Percentiles rank a stretch among this genome's conserved stretches.
Conservation (phyloP, 2,888 invertebrate species). For the Macrosiphum euphorbiae region DNA sequence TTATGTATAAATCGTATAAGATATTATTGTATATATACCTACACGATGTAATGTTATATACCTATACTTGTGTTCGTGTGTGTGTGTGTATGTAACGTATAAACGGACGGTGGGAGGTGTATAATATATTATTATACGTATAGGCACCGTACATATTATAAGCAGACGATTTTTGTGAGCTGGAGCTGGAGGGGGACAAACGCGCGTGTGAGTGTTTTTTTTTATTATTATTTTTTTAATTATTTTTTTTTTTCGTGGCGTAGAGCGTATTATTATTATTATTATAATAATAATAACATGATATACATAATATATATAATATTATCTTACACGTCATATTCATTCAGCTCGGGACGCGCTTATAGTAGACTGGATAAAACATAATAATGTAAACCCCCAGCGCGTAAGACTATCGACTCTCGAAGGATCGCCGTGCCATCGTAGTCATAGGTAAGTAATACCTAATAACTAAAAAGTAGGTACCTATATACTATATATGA, state of each 20-base stretch:
- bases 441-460: neutral
- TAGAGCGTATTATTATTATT: neutral
- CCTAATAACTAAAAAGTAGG: too few relatives aligned
- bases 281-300: neutral
- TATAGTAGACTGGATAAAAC: neutral
- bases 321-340: constrained; percentile 12
- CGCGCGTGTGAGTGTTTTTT: neutral
- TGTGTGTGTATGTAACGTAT: neutral
- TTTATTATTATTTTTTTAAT: neutral
- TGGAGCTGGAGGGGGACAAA: neutral
- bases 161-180: neutral
- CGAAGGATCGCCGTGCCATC: neutral
- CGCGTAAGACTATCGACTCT: neutral
- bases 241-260: neutral
- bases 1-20: neutral
- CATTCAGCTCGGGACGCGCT: constrained; percentile 33
- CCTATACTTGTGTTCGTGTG: neutral
- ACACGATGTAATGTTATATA: too few relatives aligned
- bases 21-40: neutral
- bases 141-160: neutral
- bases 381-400: constrained; percentile 16
- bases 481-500: too few relatives aligned
- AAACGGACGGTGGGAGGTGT: neutral
- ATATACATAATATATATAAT: neutral
- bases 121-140: neutral